phyloP scores from a whole-genome alignment of 2,888 invertebrate species.

The Eulithis testata region DNA sequence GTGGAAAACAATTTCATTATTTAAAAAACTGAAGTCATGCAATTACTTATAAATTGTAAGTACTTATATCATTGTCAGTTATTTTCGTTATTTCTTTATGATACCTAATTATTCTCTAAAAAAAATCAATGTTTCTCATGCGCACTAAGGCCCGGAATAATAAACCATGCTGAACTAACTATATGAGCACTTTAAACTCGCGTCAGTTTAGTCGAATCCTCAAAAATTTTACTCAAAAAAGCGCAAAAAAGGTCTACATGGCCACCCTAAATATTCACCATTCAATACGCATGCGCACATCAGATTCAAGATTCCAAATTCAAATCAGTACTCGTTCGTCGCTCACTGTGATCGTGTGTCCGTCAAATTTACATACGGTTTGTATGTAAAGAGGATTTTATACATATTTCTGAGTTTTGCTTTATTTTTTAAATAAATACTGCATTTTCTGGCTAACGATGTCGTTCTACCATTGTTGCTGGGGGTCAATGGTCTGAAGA shows the following conservation, averaged over 20 bases:
- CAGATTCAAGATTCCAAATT: conserved; percentile 71
- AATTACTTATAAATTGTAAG: too few species aligned
- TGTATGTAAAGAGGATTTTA: conserved; percentile 62
- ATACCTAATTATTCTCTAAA: too few species aligned
- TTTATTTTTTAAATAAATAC: conserved; percentile 63
- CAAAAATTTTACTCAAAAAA: conserved; percentile 14
- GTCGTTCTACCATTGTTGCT: conserved; percentile 62
- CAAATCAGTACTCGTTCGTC: conserved; percentile 77
- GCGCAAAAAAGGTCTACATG: conserved; percentile 21
- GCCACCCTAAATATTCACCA: conserved; percentile 61
- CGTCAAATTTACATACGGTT: conserved; percentile 76
- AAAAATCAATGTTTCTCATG: too few species aligned
- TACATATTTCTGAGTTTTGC: conserved; percentile 39
- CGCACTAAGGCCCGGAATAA: too few species aligned
- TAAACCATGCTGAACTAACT: too few species aligned
- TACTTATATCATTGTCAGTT: too few species aligned
- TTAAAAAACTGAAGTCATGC: too few species aligned
- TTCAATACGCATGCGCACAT: conserved; percentile 72
- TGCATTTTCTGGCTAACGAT: conserved; percentile 72
- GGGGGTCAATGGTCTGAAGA: conserved; percentile 25
- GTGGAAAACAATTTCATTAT: too few species aligned
- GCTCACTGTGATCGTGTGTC: conserved; percentile 56
- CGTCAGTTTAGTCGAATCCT: conserved; percentile 2
- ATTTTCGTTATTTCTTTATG: too few species aligned
- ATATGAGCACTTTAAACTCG: too few species aligned